These are phyloP conservation scores for Crotalus viridis DNA, from an alignment of 2,113 vertebrate species.

Conservation along the genomic window DNA sequence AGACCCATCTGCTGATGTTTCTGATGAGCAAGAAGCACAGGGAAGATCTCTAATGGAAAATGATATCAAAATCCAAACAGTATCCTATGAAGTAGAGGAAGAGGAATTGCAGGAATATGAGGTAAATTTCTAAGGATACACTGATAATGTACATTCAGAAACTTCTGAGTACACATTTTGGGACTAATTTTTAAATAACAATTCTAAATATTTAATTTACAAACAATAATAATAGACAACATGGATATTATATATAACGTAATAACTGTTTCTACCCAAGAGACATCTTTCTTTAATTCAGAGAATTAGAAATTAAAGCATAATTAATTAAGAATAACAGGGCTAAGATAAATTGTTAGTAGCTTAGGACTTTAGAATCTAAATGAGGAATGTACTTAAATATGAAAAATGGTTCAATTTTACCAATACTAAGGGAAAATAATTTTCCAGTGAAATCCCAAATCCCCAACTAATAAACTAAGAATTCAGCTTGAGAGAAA, in stretches of 20 bases:
- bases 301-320: rapidly evolving
- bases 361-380: conserved; percentile 38
- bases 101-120: conserved; percentile 90
- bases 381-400: conserved; percentile 53
- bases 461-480: conserved; percentile 41
- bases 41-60: conserved; percentile 72
- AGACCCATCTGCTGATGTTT: conserved; percentile 66
- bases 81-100: conserved; percentile 93
- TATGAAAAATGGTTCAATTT: conserved; percentile 57
- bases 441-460: conserved; percentile 58
- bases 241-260: background rate
- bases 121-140: conserved; percentile 64
- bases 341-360: conserved; percentile 24
- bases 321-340: background rate
- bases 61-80: conserved; percentile 88
- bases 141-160: background rate
- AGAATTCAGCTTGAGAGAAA: conserved; percentile 45
- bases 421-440: conserved; percentile 47
- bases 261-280: background rate
- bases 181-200: background rate
- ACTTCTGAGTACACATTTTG: background rate
- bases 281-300: background rate
- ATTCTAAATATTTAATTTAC: background rate
- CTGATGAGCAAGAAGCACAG: conserved; percentile 69
- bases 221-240: background rate